phyloP scores from a whole-genome alignment of 1,140 invertebrate genomes.

The Danaus melanippus region DNA sequence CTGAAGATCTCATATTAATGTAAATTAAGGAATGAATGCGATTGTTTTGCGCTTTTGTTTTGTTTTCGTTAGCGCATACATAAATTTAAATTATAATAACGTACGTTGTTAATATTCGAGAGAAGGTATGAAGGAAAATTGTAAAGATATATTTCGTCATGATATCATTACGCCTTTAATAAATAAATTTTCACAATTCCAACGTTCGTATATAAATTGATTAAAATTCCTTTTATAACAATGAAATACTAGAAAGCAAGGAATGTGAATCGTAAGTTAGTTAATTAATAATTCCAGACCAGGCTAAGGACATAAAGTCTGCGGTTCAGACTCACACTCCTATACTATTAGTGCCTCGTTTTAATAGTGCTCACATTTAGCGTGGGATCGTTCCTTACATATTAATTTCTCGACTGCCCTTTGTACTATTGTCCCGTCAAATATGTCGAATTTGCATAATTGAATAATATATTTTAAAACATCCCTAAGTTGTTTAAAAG shows the following conservation, averaged over 20 bases:
- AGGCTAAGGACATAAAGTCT: constrained; percentile 62
- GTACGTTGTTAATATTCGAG: no score
- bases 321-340: constrained; percentile 37
- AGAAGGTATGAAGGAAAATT: no score
- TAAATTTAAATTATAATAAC: no score
- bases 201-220: constrained; percentile 20
- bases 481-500: no score
- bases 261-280: constrained; percentile 58
- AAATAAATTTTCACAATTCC: background rate
- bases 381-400: constrained; percentile 49
- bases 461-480: no score
- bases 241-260: constrained; percentile 33
- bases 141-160: no score
- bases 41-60: constrained; percentile 39
- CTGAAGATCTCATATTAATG: constrained; percentile 60
- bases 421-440: constrained; percentile 11
- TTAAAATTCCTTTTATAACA: constrained; percentile 6
- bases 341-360: constrained; percentile 53
- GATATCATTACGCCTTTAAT: no score
- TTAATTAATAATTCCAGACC: constrained; percentile 69
- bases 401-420: constrained; percentile 44
- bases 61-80: background rate
- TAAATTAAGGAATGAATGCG: constrained; percentile 53
- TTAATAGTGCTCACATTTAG: constrained; percentile 62
- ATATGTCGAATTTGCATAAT: no score